phyloP scores from a whole-genome alignment of 2,797 vertebrate species.

The Halcyon chelicuti region DNA sequence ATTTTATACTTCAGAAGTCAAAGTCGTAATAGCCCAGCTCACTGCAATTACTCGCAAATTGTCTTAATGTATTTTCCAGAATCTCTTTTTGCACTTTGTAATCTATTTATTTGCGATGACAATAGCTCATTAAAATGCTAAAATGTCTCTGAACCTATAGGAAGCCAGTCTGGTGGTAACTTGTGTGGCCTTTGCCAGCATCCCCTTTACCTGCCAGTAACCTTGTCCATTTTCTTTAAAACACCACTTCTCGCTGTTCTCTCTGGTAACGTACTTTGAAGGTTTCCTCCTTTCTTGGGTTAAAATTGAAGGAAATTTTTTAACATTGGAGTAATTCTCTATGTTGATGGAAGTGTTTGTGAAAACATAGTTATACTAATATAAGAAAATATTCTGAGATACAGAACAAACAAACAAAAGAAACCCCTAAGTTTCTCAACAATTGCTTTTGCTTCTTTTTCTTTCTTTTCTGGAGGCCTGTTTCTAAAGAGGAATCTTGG shows the following conservation, averaged over 20 bases:
- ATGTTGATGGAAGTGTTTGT: background rate
- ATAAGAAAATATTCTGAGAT: background rate
- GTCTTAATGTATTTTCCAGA: constrained; percentile 67
- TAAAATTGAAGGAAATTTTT: background rate
- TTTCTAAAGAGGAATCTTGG: background rate
- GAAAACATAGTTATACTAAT: background rate
- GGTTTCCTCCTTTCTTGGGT: background rate
- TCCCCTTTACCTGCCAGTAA: background rate
- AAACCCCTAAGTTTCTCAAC: background rate
- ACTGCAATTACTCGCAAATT: constrained; percentile 71
- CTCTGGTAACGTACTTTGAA: background rate
- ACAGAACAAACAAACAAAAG: background rate
- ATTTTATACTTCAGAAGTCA: constrained; percentile 71
- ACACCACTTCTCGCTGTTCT: background rate
- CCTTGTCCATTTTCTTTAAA: background rate
- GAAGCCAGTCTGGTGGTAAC: background rate
- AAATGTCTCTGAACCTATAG: background rate
- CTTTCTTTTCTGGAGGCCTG: accelerated
- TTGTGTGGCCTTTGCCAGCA: background rate
- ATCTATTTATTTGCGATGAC: constrained; percentile 69
- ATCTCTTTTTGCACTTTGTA: constrained; percentile 42
- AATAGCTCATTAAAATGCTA: background rate
- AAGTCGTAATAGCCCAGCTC: constrained; percentile 53
- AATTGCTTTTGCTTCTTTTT: background rate
- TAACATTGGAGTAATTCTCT: background rate